Evolutionary conservation across 2,888 invertebrate species (phyloP).

Genomic region (Gastracanthus pulcherrimus): DNA sequence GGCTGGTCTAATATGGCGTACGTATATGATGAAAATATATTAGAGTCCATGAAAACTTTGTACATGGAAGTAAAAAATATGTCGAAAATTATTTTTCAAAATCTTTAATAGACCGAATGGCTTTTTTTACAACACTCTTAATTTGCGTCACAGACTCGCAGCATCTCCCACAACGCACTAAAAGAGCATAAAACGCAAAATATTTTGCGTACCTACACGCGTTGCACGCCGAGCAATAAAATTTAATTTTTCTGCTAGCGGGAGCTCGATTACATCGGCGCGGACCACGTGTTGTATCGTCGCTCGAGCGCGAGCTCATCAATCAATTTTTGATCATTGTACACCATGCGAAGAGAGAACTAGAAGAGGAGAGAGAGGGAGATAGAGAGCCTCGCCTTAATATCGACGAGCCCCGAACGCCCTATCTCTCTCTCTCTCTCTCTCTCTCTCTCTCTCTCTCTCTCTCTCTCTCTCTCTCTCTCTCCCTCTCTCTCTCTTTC

Average conservation of each 20-base stretch:
- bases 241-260: not conserved
- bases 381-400: not conserved
- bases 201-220: not conserved
- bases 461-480: not conserved
- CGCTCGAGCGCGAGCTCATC: conserved; percentile 5
- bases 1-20: no score
- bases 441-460: not conserved
- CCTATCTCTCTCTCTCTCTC: not conserved
- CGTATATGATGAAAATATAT: no score
- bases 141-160: no score
- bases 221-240: not conserved
- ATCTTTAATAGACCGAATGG: no score
- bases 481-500: not conserved
- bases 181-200: no score
- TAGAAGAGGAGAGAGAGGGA: not conserved
- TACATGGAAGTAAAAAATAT: no score
- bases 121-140: no score
- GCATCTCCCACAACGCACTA: no score
- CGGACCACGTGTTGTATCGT: no score
- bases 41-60: no score
- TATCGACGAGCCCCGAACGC: conserved; percentile 8
- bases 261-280: not conserved
- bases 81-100: no score
- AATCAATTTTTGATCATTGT: conserved; percentile 27
- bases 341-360: not conserved